Conservation (phyloP, 2,113 vertebrate genomes). For the Butastur rufipennis region DNA sequence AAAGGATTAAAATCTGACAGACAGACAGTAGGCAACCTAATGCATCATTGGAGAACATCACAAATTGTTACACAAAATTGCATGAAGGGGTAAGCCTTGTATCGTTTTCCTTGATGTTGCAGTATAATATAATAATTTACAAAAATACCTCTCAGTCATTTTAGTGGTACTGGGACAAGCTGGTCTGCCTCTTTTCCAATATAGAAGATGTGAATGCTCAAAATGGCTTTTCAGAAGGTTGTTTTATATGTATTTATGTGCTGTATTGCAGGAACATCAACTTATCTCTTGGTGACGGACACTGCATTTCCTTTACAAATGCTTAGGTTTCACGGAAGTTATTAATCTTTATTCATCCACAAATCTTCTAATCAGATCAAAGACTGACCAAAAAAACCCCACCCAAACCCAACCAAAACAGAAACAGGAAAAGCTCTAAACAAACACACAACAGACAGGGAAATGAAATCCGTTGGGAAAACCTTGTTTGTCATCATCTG, state of each 20-base stretch:
- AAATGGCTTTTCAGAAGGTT: neutral
- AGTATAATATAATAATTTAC: neutral
- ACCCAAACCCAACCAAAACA: neutral
- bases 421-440: neutral
- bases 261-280: neutral
- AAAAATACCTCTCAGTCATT: neutral
- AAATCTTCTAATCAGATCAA: neutral
- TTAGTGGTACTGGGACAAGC: neutral
- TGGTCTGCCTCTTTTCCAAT: neutral
- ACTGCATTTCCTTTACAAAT: neutral
- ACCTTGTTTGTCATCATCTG: neutral
- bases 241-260: neutral
- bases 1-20: neutral
- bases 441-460: neutral
- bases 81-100: neutral
- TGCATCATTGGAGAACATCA: neutral
- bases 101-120: neutral
- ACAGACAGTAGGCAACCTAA: neutral
- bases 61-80: neutral
- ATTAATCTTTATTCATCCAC: neutral
- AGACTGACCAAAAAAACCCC: neutral
- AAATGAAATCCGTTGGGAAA: neutral
- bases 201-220: neutral
- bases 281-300: accelerated
- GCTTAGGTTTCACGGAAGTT: neutral